Evolutionary conservation across 1,140 invertebrate genomes (phyloP).

Genomic region (Zaprionus gabonicus): DNA sequence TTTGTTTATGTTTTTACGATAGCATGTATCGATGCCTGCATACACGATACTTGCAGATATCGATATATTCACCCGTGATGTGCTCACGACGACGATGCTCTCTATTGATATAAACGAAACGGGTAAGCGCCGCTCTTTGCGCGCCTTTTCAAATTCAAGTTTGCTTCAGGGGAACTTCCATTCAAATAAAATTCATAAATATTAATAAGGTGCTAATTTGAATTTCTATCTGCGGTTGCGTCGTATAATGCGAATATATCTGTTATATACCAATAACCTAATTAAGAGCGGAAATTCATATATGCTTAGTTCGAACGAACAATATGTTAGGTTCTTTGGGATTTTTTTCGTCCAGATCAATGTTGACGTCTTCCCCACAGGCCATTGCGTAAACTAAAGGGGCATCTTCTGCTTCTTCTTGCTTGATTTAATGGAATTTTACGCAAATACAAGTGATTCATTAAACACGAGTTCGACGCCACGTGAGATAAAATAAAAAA

Average conservation of each 20-base stretch:
- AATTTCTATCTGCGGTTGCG: constrained; percentile 19
- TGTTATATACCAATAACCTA: constrained; percentile 2
- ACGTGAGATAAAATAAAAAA: constrained; percentile 36
- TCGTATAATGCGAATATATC: constrained; percentile 4
- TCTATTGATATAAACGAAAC: constrained; percentile 11
- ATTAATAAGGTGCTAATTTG: constrained; percentile 14
- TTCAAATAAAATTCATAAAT: background rate
- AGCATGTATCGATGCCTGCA: constrained; percentile 30
- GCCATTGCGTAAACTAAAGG: constrained; percentile 40
- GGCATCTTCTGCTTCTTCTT: background rate
- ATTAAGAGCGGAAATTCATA: constrained; percentile 56
- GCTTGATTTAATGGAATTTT: constrained; percentile 29
- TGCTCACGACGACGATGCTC: background rate
- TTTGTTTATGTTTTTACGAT: constrained; percentile 64
- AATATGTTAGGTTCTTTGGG: constrained; percentile 43
- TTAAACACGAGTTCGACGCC: constrained; percentile 1
- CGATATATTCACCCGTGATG: background rate
- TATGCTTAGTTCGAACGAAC: constrained; percentile 20
- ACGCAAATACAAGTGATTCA: constrained; percentile 37
- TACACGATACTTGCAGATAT: background rate
- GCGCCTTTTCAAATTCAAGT: background rate
- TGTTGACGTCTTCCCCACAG: constrained; percentile 8
- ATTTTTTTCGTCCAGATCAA: constrained; percentile 29
- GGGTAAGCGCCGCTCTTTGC: background rate
- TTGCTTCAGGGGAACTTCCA: constrained; percentile 1